Base-by-base conservation (phyloP, 2,888 invertebrate genomes). In the Mycalesis mineus region DNA sequence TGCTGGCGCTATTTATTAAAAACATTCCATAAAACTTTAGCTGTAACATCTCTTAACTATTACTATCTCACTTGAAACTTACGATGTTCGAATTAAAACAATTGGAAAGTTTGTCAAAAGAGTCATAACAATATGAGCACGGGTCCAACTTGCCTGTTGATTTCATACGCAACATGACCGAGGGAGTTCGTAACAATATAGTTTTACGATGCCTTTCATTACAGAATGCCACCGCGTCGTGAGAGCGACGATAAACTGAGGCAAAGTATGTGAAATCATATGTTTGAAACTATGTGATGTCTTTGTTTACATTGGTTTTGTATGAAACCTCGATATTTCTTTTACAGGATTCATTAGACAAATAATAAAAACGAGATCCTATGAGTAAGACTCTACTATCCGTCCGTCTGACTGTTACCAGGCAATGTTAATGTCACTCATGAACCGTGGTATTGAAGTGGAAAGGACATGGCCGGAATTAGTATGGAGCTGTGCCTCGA, bases 121-220 rank as follows among this genome's bases (percentile, higher is more conserved):
- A 9, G 33, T 33, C 47, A 47, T 9, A 14, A 47, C 9, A 15
- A 11, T 48, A 39, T 53, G 49, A 56, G 36, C 7, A 29, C 49
- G 9, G 44, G 28, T 54, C 11, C 15, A 37, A 41, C 29, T 41
- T 45, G 62, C 57, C 72, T 73, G 74, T 72, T 75, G 72, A 73
- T 66, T 65, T 64, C 57, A 61, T 62, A 59, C 67, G 64, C 67
- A 73, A 67, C 74, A 75, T 77, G 74, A 55, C 58, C 49, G 57
- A 65, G 62, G 56, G 66, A 68, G 68, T 72, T 60, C 63, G 70
- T 74, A 72, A 74, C 74, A 72, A 71, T 72, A 74, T 73, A 65
- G 52, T 64, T 76, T 74, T 74, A 75, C 67, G 63, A 62, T 55
- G 48, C 45, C 65, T 72, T 72, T 75, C 70, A 76, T 76, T 75